These are phyloP conservation scores for Pempheris klunzingeri DNA, from an alignment of 2,797 vertebrate species.

Conservation along the genomic window DNA sequence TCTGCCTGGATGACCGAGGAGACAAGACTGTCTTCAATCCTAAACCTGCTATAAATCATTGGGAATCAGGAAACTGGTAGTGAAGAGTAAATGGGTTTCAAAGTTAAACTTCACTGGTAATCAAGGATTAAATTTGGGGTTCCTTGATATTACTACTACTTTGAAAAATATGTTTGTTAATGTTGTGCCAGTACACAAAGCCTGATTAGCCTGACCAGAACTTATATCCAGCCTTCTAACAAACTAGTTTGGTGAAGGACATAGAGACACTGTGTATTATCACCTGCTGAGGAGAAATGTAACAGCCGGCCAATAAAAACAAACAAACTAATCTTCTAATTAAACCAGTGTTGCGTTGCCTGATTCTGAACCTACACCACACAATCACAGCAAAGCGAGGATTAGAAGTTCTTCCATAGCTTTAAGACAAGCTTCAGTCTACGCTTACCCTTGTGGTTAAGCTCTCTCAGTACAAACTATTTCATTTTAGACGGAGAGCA, in stretches of 20 bases:
- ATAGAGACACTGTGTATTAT: constrained; percentile 1
- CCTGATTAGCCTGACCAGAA: background rate
- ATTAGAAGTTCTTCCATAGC: constrained; percentile 47
- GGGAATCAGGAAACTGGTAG: background rate
- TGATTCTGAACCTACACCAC: constrained; percentile 26
- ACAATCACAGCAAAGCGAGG: constrained; percentile 17
- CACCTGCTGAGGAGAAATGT: constrained; percentile 29
- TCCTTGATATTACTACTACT: background rate
- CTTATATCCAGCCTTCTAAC: constrained; percentile 10
- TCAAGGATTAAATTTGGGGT: background rate
- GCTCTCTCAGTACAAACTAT: constrained; percentile 41
- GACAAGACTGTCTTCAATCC: background rate
- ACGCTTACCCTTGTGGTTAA: constrained; percentile 40
- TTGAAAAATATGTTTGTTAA: background rate
- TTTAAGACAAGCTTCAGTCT: constrained; percentile 39
- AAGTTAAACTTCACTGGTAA: background rate
- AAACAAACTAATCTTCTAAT: constrained; percentile 61
- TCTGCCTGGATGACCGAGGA: background rate
- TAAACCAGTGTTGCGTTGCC: constrained; percentile 32
- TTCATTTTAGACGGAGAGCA: constrained; percentile 63
- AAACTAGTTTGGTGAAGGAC: constrained; percentile 2
- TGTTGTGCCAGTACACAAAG: background rate
- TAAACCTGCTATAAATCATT: background rate
- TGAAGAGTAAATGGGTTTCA: background rate
- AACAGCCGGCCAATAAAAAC: constrained; percentile 40